A percentile compares a stretch with the other conserved stretches of the same genome.
These are phyloP conservation scores for Trachythela sp. DNA, from an alignment of 64 coral and sea anemone genomes.

Conservation along the genomic window DNA sequence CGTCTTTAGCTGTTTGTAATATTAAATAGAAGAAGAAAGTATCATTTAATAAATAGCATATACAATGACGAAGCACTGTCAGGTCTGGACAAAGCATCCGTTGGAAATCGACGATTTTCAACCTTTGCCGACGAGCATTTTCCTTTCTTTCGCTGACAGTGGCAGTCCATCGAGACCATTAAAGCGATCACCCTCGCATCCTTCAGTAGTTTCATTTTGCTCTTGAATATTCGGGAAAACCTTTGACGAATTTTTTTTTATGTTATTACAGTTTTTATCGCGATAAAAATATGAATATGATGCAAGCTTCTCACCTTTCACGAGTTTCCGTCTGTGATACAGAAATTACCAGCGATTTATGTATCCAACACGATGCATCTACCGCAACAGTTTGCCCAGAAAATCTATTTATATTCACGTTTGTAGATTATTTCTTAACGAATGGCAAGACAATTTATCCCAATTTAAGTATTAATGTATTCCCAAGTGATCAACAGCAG, in stretches of 20 bases:
- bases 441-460: no score
- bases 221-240: not conserved
- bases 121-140: conserved; percentile 23
- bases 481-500: no score
- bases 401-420: not conserved
- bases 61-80: no score
- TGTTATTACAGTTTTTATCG: no score
- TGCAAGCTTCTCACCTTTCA: not conserved
- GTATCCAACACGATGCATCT: not conserved
- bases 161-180: conserved; percentile 43
- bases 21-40: no score
- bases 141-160: conserved; percentile 39
- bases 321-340: not conserved
- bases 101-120: not conserved
- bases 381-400: not conserved
- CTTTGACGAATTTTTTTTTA: no score
- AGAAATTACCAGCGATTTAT: not conserved
- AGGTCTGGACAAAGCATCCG: no score
- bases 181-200: conserved; percentile 4
- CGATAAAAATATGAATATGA: not conserved
- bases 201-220: not conserved
- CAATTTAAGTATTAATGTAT: no score
- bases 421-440: not conserved
- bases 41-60: no score
- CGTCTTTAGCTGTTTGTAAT: no score